Conservation (phyloP, 2,113 vertebrate species). For the Pterocles burchelli region DNA sequence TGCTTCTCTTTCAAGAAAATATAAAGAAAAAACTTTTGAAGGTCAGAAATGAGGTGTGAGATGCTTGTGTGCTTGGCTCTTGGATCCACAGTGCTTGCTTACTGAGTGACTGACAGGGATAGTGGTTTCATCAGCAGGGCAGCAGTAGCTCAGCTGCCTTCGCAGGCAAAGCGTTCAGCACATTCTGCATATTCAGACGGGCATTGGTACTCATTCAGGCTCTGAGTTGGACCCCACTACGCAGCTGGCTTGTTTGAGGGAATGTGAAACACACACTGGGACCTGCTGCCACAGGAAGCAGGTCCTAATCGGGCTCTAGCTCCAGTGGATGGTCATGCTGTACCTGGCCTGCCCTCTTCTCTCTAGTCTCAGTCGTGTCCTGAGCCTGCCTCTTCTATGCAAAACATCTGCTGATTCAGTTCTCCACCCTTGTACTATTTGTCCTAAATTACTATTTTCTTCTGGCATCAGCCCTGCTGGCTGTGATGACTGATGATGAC, state of each 20-base stretch:
- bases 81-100: neutral
- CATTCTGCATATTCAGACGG: neutral
- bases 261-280: neutral
- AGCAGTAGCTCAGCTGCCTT: neutral
- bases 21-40: neutral
- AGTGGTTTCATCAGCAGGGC: neutral
- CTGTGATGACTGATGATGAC: neutral
- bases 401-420: neutral
- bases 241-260: neutral
- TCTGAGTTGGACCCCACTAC: neutral
- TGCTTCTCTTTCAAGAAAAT: neutral
- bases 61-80: neutral
- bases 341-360: neutral
- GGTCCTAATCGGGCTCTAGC: fast-evolving
- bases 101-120: neutral
- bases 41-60: neutral
- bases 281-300: neutral
- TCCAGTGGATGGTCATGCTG: neutral
- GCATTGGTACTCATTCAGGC: neutral
- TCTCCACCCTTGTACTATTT: neutral
- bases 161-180: neutral
- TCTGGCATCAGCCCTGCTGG: neutral
- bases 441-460: neutral
- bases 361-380: neutral
- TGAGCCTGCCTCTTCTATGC: neutral